Evolutionary conservation across 2,113 vertebrate genomes (phyloP), one percentile per base, ranked within the genome.

Genomic region (Ophiodon elongatus): DNA sequence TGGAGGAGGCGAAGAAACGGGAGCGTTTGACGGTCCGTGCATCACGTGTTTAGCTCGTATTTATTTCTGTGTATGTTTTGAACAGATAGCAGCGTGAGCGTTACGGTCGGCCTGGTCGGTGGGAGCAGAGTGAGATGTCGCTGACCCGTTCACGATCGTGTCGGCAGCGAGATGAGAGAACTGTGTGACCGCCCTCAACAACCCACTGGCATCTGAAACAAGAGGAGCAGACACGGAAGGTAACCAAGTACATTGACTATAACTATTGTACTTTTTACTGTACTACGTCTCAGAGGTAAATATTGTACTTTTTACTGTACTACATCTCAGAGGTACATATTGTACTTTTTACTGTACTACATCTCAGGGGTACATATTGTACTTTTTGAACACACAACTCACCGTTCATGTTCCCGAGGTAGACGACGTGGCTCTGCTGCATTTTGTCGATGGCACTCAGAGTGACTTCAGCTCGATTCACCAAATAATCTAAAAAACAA

Each of bases 81-180:
- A n/a, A n/a, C n/a, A n/a, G n/a, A 3, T 31, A 0, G 8, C 1
- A 15, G 63, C 10, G 56, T 31, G 15, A 1, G 63, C 0, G 31
- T 37, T 88, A 99, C 98, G 70, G 89, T 99, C 97, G 0, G 97
- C 97, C 0, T 97, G 95, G 90, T 99, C 97, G 0, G 96, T 93
- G 0, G 96, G 97, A 54, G 96, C 96, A 21, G 95, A 90, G 35
- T 98, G 97, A 2, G 97, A 97, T 3, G 97, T 96, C 0, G 96
- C 95, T 0, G 96, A 95, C 57, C 96, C 97, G 0, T 98, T 97
- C 27, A 97, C 75, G 4, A 99, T 97, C 57, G 96, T 96, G 92
- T 99, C 97, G 0, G 97, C 95, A 10, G 97, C 94, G 60, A 98
- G 87, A 91, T 98, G 97, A 59, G 96, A 95, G 1, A 99, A 97